Conservation (phyloP, 2,888 invertebrate genomes). For the Lepidocyrtoides sp. region DNA sequence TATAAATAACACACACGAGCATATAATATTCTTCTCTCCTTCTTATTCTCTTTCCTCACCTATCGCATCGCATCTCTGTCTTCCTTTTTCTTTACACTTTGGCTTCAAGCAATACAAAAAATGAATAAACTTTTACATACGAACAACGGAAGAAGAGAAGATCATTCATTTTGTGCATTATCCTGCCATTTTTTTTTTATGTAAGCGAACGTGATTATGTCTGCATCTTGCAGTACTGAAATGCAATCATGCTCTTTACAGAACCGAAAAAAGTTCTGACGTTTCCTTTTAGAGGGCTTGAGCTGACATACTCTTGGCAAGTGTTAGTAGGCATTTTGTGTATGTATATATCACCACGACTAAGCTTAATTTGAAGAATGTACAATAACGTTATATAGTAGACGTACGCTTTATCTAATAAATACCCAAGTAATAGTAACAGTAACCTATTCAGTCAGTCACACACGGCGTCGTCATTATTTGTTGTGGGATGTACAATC, state of each 20-base stretch:
- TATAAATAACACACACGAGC: no score
- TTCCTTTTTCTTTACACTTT: neutral
- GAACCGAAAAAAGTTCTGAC: constrained; percentile 56
- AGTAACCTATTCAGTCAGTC: neutral
- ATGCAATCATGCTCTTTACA: constrained; percentile 42
- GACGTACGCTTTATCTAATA: neutral
- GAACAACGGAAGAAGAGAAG: no score
- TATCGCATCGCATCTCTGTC: no score
- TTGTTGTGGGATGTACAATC: constrained; percentile 3
- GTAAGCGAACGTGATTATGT: constrained; percentile 30
- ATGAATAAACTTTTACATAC: neutral
- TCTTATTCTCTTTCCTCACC: no score
- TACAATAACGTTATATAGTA: neutral
- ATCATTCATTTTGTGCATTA: no score
- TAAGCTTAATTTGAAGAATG: neutral
- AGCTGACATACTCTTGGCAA: constrained; percentile 22
- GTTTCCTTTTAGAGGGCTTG: constrained; percentile 77
- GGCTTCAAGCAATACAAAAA: no score
- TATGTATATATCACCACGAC: neutral
- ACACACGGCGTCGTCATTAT: neutral
- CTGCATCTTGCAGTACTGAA: constrained; percentile 68
- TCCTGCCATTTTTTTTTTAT: neutral
- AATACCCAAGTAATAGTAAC: neutral
- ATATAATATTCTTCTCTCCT: no score
- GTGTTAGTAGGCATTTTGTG: neutral